These are phyloP conservation scores for Drosophila ananassae DNA, from an alignment of 1,140 invertebrate species.

Conservation along the genomic window DNA sequence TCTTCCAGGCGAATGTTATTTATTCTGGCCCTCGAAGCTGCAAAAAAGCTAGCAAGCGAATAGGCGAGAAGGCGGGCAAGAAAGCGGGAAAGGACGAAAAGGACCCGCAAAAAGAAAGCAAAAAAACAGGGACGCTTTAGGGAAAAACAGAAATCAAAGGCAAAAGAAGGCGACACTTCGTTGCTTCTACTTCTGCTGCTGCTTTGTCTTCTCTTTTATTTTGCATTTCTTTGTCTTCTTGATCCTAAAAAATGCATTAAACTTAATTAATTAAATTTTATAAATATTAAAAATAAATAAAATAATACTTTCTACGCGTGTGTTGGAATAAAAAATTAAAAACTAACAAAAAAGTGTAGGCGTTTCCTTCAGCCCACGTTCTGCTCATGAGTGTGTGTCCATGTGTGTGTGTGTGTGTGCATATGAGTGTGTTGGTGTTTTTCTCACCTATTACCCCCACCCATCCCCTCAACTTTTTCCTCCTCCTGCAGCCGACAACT, in stretches of 20 bases:
- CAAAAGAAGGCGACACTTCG: conserved; percentile 4
- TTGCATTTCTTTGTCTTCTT: background rate
- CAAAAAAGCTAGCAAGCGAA: conserved; percentile 14
- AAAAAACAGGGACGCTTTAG: conserved; percentile 29
- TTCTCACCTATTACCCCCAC: background rate
- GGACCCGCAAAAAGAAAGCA: conserved; percentile 7
- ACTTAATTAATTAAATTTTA: no score
- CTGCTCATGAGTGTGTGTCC: background rate
- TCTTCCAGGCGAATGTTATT: conserved; percentile 44
- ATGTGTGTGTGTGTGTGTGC: background rate
- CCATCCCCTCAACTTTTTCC: background rate
- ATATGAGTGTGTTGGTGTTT: no score
- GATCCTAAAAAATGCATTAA: no score
- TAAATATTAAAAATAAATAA: no score
- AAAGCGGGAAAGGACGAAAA: conserved; percentile 6
- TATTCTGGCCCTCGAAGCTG: conserved; percentile 41
- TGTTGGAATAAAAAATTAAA: background rate
- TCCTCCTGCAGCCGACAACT: conserved; percentile 11
- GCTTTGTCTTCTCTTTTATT: background rate
- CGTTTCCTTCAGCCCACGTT: background rate
- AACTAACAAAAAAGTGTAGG: background rate
- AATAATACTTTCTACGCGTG: background rate
- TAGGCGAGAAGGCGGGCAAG: conserved; percentile 1
- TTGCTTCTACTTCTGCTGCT: conserved; percentile 7
- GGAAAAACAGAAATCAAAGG: conserved; percentile 19